Base-by-base conservation (phyloP, 1,140 invertebrate genomes). In the Zaprionus gabonicus region DNA sequence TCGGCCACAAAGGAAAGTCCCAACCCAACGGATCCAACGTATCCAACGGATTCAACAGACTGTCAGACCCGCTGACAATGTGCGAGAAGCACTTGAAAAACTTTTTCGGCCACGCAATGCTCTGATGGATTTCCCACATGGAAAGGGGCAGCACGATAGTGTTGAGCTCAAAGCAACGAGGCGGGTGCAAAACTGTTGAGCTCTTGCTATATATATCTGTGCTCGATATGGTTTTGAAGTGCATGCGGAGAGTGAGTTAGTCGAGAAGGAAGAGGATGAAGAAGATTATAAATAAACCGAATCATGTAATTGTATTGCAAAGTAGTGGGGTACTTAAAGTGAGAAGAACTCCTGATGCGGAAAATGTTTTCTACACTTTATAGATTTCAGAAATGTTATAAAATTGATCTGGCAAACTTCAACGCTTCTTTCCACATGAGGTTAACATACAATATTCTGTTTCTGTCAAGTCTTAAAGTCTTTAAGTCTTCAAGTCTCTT, bases 71-170 rank as follows among this genome's bases (percentile, higher is more conserved):
- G 41, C 57, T 41, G 64, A 58, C 55, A 67, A 67, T 31, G 56
- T 58, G 64, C 53, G 20, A 68, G 56, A 36, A 57, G 66, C 59
- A 75, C 72, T 75, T 63, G 38, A 69, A 69, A 69, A 70, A 60
- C 38, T 74, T 60, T 74, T 60, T 56, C 4, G 46, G 46, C 36
- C 44, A 65, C 59, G 68, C 67, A 51, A 51, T 13, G 20, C 41
- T 51, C 46, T 76, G 58, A 38, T 49, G 38, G 41, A 74, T 98
- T 93, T 99, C 99, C 27, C 97, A 98, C 98, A 95, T 6, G 95
- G 95, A 81, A 78, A 74, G 92, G 64, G 85, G 94, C 91, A 92
- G 20, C 3, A 67, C 36, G 59, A 78, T 82, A 72, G 57, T 56
- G 63, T 55, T 49, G 55, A 67, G 20, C 17, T 68, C n/a, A 44